Conservation (phyloP, 2,113 vertebrate genomes). For the Anser cygnoides region DNA sequence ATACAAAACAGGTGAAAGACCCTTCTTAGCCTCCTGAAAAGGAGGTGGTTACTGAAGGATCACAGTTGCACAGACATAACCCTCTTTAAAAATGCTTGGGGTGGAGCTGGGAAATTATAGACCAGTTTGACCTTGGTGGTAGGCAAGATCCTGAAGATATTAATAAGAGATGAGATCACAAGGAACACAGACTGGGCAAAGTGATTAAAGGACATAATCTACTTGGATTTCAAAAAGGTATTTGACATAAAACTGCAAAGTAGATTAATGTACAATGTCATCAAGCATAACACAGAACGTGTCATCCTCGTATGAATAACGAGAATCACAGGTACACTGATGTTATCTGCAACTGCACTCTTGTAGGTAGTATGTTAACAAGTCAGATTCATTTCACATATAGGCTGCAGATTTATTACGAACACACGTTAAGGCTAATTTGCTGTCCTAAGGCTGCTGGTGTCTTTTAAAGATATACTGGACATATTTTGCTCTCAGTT, state of each 20-base stretch:
- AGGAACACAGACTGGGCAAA: conserved; percentile 51
- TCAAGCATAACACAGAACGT: neutral
- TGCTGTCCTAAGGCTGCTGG: neutral
- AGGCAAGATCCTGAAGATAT: conserved; percentile 52
- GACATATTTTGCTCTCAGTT: neutral
- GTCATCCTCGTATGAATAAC: neutral
- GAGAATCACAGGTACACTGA: neutral
- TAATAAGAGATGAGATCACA: conserved; percentile 70
- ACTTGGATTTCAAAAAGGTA: conserved; percentile 46
- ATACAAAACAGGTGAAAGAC: neutral
- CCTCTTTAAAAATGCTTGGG: neutral
- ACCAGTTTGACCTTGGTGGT: conserved; percentile 52
- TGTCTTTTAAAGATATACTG: neutral
- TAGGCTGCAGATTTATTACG: neutral
- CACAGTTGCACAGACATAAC: neutral
- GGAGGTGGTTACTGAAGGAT: neutral
- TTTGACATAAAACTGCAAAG: conserved; percentile 54
- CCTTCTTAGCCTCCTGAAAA: neutral
- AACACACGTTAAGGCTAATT: neutral
- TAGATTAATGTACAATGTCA: neutral
- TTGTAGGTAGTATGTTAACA: neutral
- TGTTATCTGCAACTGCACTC: neutral
- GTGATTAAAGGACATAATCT: conserved; percentile 59
- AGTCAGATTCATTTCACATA: neutral
- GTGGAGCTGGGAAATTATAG: conserved; percentile 49